phyloP scores from a whole-genome alignment of 2,888 invertebrate genomes.

The Latrodectus hesperus region DNA sequence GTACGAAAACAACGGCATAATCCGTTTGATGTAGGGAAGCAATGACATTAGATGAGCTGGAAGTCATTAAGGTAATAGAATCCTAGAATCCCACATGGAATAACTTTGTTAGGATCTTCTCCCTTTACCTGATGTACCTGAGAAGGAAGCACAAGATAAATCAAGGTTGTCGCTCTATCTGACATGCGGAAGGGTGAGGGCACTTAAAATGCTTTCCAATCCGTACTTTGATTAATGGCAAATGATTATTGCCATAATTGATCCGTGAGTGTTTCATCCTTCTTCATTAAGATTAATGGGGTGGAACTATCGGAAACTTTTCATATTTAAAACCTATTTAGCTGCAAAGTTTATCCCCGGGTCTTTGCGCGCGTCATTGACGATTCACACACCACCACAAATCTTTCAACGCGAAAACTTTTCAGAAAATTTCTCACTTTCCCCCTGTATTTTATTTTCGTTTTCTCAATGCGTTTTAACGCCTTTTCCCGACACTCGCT shows the following conservation, averaged over 20 bases:
- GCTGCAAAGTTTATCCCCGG: slow-evolving; percentile 37
- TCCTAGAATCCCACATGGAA: slow-evolving; percentile 42
- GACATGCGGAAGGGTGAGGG: slow-evolving; percentile 55
- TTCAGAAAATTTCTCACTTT: slow-evolving; percentile 26
- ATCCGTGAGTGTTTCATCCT: slow-evolving; percentile 68
- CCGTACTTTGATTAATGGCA: slow-evolving; percentile 66
- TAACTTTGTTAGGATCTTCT: slow-evolving; percentile 57
- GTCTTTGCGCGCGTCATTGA: slow-evolving; percentile 67
- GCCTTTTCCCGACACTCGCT: not conserved
- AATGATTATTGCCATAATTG: slow-evolving; percentile 69
- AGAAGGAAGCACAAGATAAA: slow-evolving; percentile 55
- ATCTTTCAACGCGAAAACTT: slow-evolving; percentile 57
- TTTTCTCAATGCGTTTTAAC: not conserved
- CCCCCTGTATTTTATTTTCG: slow-evolving; percentile 6
- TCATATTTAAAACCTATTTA: slow-evolving; percentile 69
- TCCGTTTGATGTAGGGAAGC: slow-evolving; percentile 3
- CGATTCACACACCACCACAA: slow-evolving; percentile 40
- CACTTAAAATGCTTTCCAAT: slow-evolving; percentile 67
- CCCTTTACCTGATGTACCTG: slow-evolving; percentile 63
- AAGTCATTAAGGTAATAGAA: slow-evolving; percentile 65
- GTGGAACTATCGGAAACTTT: slow-evolving; percentile 68
- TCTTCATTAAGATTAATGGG: slow-evolving; percentile 70
- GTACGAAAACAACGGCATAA: not conserved
- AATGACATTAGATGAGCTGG: slow-evolving; percentile 28
- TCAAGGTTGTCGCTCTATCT: slow-evolving; percentile 55